These are phyloP conservation scores for Chlamydotis undulata DNA, from an alignment of 2,113 vertebrate genomes.

Conservation along the genomic window DNA sequence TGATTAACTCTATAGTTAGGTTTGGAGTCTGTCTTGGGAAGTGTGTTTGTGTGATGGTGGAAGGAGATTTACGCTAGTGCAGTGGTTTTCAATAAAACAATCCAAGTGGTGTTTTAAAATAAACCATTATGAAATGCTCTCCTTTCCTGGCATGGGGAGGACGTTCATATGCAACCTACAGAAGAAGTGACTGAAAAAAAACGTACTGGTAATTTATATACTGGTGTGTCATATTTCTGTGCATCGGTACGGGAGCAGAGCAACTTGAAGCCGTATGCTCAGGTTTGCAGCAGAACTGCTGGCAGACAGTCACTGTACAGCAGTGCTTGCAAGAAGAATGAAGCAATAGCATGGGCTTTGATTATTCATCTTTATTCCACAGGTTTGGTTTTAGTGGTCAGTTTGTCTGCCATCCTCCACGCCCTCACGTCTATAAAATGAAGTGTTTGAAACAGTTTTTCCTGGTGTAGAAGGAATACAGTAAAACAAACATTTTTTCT, in stretches of 20 bases:
- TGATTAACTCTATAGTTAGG: background rate
- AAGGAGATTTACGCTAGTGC: background rate
- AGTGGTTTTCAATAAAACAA: slow-evolving; percentile 8
- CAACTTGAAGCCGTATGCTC: slow-evolving; percentile 40
- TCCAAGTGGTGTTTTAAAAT: slow-evolving; percentile 43
- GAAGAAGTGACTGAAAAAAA: background rate
- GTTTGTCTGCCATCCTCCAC: background rate
- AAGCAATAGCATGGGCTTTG: background rate
- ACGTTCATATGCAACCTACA: slow-evolving; percentile 9
- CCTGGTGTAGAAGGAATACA: background rate
- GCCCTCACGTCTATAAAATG: background rate
- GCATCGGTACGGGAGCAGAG: background rate
- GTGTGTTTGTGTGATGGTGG: background rate
- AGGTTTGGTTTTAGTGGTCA: slow-evolving; percentile 32
- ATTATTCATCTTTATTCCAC: background rate
- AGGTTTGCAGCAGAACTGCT: slow-evolving; percentile 49
- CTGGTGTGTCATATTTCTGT: slow-evolving; percentile 12
- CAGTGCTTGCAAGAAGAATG: background rate
- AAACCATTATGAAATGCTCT: background rate
- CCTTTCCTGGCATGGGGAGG: background rate
- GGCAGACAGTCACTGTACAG: background rate
- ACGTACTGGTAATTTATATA: background rate
- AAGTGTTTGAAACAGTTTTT: slow-evolving; percentile 14
- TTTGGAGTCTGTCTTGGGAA: background rate
- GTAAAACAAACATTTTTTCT: background rate